These are phyloP conservation scores for Megalonaias nervosa DNA, from an alignment of 1,140 invertebrate species.

Conservation along the genomic window DNA sequence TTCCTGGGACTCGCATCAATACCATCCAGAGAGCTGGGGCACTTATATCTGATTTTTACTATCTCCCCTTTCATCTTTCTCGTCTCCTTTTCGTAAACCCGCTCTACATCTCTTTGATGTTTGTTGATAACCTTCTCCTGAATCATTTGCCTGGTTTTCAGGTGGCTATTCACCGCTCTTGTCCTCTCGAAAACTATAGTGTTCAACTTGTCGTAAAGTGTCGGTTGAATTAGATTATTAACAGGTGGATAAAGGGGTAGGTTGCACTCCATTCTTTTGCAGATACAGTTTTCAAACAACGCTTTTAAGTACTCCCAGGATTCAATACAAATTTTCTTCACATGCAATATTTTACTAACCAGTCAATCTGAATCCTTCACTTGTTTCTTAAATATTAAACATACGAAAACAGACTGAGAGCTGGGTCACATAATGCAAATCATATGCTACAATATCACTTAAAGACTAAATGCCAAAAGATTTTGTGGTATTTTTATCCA, in stretches of 20 bases:
- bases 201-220: constrained; percentile 25
- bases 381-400: too few species aligned
- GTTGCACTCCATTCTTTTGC: constrained; percentile 27
- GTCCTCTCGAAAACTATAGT: constrained; percentile 21
- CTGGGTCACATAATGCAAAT: too few species aligned
- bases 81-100: constrained; percentile 10
- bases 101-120: constrained; percentile 22
- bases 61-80: constrained; percentile 14
- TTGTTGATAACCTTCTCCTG: constrained; percentile 30
- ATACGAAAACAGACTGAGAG: too few species aligned
- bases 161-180: constrained; percentile 20
- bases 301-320: too few species aligned
- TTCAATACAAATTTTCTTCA: too few species aligned
- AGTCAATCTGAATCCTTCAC: too few species aligned
- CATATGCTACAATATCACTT: too few species aligned
- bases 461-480: too few species aligned
- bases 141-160: constrained; percentile 15
- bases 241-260: constrained; percentile 25
- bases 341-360: too few species aligned
- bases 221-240: constrained; percentile 28
- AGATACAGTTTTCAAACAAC: too few species aligned
- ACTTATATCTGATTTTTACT: constrained; percentile 23
- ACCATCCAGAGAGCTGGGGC: constrained; percentile 27
- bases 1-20: too few species aligned
- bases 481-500: too few species aligned